Conservation (phyloP, 23 tunicate genomes). For the Ciona savignyi region DNA sequence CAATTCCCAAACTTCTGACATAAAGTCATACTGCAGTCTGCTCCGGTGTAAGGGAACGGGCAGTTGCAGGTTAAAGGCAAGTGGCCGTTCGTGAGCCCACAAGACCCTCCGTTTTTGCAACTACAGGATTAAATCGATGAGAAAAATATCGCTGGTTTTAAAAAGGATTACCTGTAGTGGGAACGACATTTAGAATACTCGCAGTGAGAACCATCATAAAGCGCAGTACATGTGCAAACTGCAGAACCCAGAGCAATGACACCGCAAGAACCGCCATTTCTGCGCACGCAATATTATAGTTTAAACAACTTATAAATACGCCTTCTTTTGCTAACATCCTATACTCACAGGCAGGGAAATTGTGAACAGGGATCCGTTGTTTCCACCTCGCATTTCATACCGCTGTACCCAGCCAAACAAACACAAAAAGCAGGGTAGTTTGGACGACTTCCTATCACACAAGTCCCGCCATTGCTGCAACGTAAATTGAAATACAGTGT, state of each 20-base stretch:
- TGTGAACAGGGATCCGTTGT: neutral
- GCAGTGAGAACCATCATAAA: neutral
- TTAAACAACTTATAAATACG: too few species aligned
- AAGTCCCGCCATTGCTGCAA: neutral
- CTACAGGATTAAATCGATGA: neutral
- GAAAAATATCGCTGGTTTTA: neutral
- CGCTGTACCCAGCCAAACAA: neutral
- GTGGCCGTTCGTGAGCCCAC: neutral
- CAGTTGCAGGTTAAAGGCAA: neutral
- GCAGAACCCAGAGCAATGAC: neutral
- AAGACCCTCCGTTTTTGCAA: neutral
- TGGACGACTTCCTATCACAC: neutral
- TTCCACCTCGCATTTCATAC: neutral
- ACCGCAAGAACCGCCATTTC: neutral
- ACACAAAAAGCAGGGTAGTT: neutral
- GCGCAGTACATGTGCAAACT: neutral
- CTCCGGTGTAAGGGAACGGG: neutral
- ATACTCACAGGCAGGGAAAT: neutral
- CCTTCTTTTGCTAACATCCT: neutral
- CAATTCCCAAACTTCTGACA: neutral
- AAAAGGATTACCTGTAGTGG: neutral
- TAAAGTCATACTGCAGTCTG: neutral
- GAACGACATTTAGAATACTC: neutral
- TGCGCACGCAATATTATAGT: neutral
- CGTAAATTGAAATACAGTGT: too few species aligned